Percentiles rank a stretch among this genome's conserved stretches.
These are phyloP conservation scores for Noctua fimbriata DNA, from an alignment of 2,888 invertebrate species.

Conservation along the genomic window DNA sequence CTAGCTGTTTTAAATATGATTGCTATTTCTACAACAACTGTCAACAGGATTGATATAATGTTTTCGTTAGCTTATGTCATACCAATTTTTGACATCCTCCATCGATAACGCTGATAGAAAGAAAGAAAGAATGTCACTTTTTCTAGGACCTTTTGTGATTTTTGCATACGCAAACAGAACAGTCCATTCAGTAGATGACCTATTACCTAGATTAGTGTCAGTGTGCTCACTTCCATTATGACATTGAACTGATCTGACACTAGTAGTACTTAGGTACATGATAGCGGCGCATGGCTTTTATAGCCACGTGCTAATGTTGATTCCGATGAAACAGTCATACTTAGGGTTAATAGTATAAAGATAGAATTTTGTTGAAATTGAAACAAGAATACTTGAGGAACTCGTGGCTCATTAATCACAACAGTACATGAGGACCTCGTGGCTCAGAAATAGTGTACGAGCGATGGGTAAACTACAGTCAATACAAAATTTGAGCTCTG, in stretches of 20 bases:
- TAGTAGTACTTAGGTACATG: not conserved
- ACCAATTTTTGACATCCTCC: not conserved
- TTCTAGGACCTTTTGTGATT: not conserved
- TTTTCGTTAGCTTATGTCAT: not conserved
- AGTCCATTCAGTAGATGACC: not conserved
- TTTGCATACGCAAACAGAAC: constrained; percentile 12
- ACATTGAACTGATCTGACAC: constrained; percentile 27
- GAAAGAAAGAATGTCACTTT: not conserved
- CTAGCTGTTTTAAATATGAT: not conserved
- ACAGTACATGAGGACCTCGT: no score
- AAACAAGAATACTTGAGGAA: no score
- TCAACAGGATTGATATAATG: not conserved
- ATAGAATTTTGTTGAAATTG: no score
- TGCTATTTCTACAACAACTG: not conserved
- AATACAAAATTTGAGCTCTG: no score
- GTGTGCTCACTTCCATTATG: constrained; percentile 16
- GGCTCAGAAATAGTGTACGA: no score
- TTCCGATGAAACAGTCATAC: not conserved
- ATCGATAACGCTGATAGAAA: not conserved
- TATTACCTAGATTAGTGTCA: constrained; percentile 23
- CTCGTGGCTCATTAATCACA: no score
- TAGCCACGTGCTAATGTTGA: constrained; percentile 28
- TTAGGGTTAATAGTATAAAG: no score
- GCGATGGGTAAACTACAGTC: no score
- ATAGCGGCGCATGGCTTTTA: constrained; percentile 11